These are phyloP conservation scores for Ochropacha duplaris DNA, from an alignment of 2,888 invertebrate genomes.

Conservation along the genomic window DNA sequence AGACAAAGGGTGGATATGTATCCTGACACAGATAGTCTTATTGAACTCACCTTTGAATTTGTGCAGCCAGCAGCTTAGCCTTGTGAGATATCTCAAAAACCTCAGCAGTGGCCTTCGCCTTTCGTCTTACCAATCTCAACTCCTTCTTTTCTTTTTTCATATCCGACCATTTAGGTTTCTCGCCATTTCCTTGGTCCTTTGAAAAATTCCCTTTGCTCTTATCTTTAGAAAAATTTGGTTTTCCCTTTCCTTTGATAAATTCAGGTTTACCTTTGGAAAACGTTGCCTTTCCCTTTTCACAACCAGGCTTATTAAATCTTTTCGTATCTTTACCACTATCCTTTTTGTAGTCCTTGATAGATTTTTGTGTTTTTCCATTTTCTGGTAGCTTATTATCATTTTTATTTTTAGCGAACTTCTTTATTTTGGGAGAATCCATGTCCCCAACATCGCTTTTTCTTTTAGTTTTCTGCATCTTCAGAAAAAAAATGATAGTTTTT, in stretches of 20 bases:
- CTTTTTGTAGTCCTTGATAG: constrained; percentile 24
- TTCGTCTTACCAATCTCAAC: constrained; percentile 85
- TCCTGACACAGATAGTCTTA: no score
- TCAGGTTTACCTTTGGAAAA: constrained; percentile 34
- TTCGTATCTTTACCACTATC: constrained; percentile 21
- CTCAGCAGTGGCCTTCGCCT: constrained; percentile 78
- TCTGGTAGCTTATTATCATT: constrained; percentile 15
- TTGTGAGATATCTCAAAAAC: constrained; percentile 75
- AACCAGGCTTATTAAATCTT: constrained; percentile 27
- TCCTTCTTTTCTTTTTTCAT: constrained; percentile 90
- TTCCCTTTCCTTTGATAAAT: constrained; percentile 10
- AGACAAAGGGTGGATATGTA: no score
- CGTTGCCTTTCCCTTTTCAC: constrained; percentile 10
- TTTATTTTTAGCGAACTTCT: constrained; percentile 49
- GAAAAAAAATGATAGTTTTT: background rate
- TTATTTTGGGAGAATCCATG: constrained; percentile 49
- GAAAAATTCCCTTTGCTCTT: constrained; percentile 25
- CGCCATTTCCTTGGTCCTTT: constrained; percentile 46
- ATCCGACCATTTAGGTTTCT: constrained; percentile 87
- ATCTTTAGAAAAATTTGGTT: constrained; percentile 4
- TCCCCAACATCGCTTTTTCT: constrained; percentile 53
- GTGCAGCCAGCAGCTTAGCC: constrained; percentile 69
- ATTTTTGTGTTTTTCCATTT: constrained; percentile 24
- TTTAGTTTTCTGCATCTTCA: constrained; percentile 68
- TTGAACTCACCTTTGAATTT: constrained; percentile 75